Percentiles rank a stretch among this genome's conserved stretches.
Evolutionary conservation across 2,888 invertebrate species (phyloP).

Genomic region (Syritta pipiens): DNA sequence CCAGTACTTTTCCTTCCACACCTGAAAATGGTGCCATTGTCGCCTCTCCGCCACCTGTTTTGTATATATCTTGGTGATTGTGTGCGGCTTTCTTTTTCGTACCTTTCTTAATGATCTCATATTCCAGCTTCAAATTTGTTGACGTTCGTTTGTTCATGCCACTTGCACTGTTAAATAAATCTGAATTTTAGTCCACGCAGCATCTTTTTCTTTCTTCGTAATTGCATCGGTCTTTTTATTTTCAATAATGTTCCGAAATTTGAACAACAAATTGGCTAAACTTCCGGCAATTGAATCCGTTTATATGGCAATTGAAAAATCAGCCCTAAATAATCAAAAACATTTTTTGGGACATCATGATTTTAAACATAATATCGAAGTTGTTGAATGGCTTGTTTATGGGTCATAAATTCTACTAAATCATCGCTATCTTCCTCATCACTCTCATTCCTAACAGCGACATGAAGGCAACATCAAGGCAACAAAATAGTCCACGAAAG

Average conservation of each 20-base stretch:
- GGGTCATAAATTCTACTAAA: too few species aligned
- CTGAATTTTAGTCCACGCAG: background rate
- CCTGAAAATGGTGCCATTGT: background rate
- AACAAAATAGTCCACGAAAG: too few species aligned
- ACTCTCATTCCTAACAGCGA: too few species aligned
- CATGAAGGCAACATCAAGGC: too few species aligned
- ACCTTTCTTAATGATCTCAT: background rate
- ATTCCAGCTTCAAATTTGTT: too few species aligned
- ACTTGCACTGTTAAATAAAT: background rate
- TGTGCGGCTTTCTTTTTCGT: background rate
- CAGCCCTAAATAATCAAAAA: background rate
- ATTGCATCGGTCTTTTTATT: conserved; percentile 1
- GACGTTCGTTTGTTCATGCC: too few species aligned
- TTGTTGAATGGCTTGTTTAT: too few species aligned
- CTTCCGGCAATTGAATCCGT: too few species aligned
- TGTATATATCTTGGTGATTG: background rate
- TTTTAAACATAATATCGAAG: too few species aligned
- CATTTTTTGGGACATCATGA: too few species aligned
- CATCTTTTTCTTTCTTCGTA: background rate
- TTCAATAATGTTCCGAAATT: background rate
- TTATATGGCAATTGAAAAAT: background rate
- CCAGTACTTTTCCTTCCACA: background rate
- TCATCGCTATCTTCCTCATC: too few species aligned
- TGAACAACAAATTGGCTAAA: too few species aligned
- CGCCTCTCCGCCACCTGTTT: background rate